Evolutionary conservation across 1,140 invertebrate genomes (phyloP), one percentile per base, ranked within the genome.

Genomic region (Neodiprion lecontei): DNA sequence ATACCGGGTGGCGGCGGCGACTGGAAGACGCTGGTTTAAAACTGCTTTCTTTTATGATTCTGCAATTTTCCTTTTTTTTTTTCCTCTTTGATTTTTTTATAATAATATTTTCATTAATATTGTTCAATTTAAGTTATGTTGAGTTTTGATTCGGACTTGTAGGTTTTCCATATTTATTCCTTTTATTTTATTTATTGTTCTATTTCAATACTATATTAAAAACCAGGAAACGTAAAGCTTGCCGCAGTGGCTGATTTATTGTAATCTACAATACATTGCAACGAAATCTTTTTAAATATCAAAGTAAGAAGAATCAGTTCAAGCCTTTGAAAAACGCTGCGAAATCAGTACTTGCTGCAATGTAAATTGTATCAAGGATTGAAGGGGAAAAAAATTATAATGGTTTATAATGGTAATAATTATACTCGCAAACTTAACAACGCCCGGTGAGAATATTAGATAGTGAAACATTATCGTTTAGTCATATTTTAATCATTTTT

Each of bases 11-110:
- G 53, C 53, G 53, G 17, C 7, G 67, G 21, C 67, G 67, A 47
- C 67, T 69, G 67, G 67, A 69, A 69, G 67, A 69, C 67, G 67
- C 67, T 69, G 14, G 11, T 12, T 69, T 69, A 23, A 12, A 17
- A 17, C 23, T 69, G 40, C 21, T 69, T 61, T 61, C 4, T 61
- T 14, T 69, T 11, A 23, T 69, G n/a, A 69, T 69, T 69, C 67
- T 69, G 67, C 23, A 14, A 21, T 23, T 69, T 65, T 69, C n/a
- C n/a, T 40, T 40, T 23, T 69, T 65, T 69, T 69, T 69, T 40
- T 40, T 40, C 28, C 28, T 5, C 5, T 65, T 21, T 21, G 4
- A 65, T 21, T 65, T 65, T 65, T 65, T 65, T 65, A 65, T 65
- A 14, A 65, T 65, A 14, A 14, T 5, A 65, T 65, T 65, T 65